Base-by-base conservation (phyloP, 2,113 vertebrate genomes). In the Marmota monax region DNA sequence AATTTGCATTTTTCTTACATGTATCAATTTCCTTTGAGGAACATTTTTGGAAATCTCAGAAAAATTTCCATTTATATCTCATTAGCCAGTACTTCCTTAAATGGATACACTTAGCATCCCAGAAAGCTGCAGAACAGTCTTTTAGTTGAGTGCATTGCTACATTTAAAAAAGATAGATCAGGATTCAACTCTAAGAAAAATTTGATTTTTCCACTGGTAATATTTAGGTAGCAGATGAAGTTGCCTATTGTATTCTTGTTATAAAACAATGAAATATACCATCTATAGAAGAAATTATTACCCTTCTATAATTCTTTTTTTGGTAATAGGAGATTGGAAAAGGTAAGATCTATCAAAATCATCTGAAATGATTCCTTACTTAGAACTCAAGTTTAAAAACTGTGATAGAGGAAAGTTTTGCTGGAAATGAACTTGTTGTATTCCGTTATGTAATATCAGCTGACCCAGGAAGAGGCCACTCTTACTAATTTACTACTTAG, bases 1-100 rank as follows among this genome's bases (percentile, higher is more conserved):
- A 53, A 63, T 93, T 65, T 86, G 13, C n/a, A 37, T 79, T 91
- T 92, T 17, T 94, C 39, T 92, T 84, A 73, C 8, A 67, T 12
- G 39, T 22, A 53, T 48, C 70, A 84, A 45, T 77, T 85, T 23
- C 22, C 32, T 92, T 76, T 37, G 42, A 88, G 69, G 34, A 79
- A 51, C 2, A 84, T 69, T 84, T 86, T 65, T 58, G 6, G 61
- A 88, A 95, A 51, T 3, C 4, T 73, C 53, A 56, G 42, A 83
- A 92, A 51, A n/a, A 82, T 48, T 67, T 82, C 7, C 17, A 45
- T 76, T 69, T 83, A 79, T 34, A 48, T 48, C 37, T 78, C 51
- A 90, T 80, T 86, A 92, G 18, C 29, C 76, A 87, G 37, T 72
- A 83, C 45, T 74, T 73, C 53, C 7, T 91, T 48, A 74, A 67